Evolutionary conservation across 2,113 vertebrate genomes (phyloP), one percentile per base, ranked within the genome.

Genomic region (Hymenochirus boettgeri): DNA sequence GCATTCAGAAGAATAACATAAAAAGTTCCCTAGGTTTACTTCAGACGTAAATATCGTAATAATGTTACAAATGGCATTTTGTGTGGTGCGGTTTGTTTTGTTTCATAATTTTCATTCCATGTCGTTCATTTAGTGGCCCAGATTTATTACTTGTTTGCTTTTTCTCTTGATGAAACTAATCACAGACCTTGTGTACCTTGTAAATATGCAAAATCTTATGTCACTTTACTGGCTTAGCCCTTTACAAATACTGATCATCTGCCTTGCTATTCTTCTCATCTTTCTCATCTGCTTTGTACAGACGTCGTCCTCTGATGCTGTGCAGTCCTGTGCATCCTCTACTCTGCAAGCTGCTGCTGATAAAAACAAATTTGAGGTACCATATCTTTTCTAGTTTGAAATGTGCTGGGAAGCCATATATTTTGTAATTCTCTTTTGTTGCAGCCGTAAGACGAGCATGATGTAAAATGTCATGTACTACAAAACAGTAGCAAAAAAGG

Each of bases 361-460:
- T 78, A 92, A 90, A 88, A 93, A 73, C 88, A 92, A 89, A 83
- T 79, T 88, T 69, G 94, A 97, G 95, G 94, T 97, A 89, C 80
- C 67, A 11, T 61, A 26, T 60, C 46, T 56, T 74, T 69, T 70
- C 0, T 50, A 57, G 39, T 71, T 61, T 60, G 58, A 69, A 65
- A 35, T 64, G 74, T 72, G 23, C 19, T 55, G 10, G 72, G 22
- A 55, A 26, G 23, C 62, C 42, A 39, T 11, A n/a, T n/a, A n/a
- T n/a, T n/a, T n/a, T n/a, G n/a, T n/a, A n/a, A n/a, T n/a, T n/a
- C 47, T 21, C 7, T 29, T 29, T 59, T 33, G 47, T 29, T 54
- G n/a, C 53, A 33, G 12, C 29, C 22, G 48, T 23, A 23, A 47
- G 23, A 15, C 1, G 22, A 17, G 31, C 37, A 29, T 11, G 22